Base-by-base conservation (phyloP, 2,797 vertebrate species). In the Podarcis siculus region DNA sequence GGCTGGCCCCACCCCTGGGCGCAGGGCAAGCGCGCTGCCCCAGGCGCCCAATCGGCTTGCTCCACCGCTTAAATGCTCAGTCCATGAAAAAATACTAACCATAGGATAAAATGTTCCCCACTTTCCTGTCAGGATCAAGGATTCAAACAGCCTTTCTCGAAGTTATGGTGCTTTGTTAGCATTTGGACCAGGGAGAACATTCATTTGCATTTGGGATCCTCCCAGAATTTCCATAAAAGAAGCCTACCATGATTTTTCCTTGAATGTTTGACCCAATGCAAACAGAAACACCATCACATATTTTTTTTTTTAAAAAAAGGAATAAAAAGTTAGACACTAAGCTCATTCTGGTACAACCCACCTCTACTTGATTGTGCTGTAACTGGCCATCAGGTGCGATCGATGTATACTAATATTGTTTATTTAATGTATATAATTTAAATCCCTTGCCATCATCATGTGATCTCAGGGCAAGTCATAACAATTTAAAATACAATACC, bases 251-350 rank as follows among this genome's bases (percentile, higher is more conserved):
- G 23, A 45, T n/a, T 13, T 32, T 45, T 35, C 4, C 30, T 13
- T 75, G n/a, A 75, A 58, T 6, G 5, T 71, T 69, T 79, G 42
- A 55, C n/a, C 3, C 9, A 35, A 45, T 32, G 7, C 37, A 37
- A 39, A 76, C 1, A 55, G 21, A 7, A 9, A 9, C 37, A 5
- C 32, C 8, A 9, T 55, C n/a, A 0, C 21, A 39, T 15, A 1
- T 77, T 77, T 49, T n/a, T 49, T 49, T 49, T 49, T 49, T 9
- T 10, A 45, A 45, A 45, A 42, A 39, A 61, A 61, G 12, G 61
- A 42, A 77, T 55, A 77, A 67, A 82, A 76, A 37, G 49, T 87
- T 87, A 67, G n/a, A 49, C 58, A 82, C 7, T 1, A 86, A 80
- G 15, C 64, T 82, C 7, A 64, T 87, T 42, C 3, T 42, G 27